Evolutionary conservation across 2,113 vertebrate species (phyloP), one percentile per base, ranked within the genome.

Genomic region (Rhea americana): DNA sequence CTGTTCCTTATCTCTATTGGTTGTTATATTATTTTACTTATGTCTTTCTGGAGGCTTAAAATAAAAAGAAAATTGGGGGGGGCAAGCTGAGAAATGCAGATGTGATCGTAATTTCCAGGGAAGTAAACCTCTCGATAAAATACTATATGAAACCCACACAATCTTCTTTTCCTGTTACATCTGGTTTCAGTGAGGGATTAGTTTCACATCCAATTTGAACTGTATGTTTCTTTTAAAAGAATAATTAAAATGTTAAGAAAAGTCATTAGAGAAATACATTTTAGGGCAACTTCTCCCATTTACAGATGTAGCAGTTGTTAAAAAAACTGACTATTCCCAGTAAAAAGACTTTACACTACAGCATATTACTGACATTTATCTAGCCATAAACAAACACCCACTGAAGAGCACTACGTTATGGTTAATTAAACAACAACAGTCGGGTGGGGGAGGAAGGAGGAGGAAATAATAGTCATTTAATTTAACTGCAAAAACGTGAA

Each of bases 341-440:
- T 59, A 55, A 82, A 61, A 86, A 62, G 82, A 28, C 70, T 96
- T 85, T 21, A 68, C 72, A 43, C 50, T 78, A 74, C 79, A 86
- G 85, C 70, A 58, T 89, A 93, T 77, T 93, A 75, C 45, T 91
- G 95, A 96, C 92, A 91, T 95, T 97, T 85, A 90, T 66, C 66
- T 74, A 77, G 80, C 62, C 81, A 70, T 79, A 96, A 96, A 96
- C 94, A 97, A 94, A 94, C 94, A 94, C 94, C 85, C 91, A 82
- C 94, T 70, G 90, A 96, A 91, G 85, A 94, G 85, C 90, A 93
- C 82, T 90, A 84, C 4, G 30, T 90, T 95, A 62, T 73, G 70
- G 41, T 95, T 95, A 96, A 96, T 96, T 96, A 95, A 96, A 84
- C 82, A 94, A 87, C 91, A 95, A 75, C 87, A 88, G 61, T 82